Evolutionary conservation across 2,888 invertebrate species (phyloP).

Genomic region (Caenorhabditis auriculariae): DNA sequence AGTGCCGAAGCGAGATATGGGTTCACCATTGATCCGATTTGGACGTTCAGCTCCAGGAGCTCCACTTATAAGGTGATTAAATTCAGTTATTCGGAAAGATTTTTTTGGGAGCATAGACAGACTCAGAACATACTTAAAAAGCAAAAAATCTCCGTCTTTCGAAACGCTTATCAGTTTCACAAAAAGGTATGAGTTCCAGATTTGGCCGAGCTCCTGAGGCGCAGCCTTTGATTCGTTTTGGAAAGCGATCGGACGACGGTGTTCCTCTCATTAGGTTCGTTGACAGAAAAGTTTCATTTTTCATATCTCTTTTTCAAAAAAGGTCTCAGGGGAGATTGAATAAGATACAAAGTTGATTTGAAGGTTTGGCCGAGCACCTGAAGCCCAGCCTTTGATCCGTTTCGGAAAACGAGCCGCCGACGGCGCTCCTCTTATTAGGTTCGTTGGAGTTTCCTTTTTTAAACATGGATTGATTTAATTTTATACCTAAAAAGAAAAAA

Average conservation of each 20-base stretch:
- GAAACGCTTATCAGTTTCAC: too few relatives aligned
- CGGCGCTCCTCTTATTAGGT: constrained; percentile 27
- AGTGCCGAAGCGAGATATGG: too few relatives aligned
- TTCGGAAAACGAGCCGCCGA: constrained; percentile 38
- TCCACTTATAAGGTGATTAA: too few relatives aligned
- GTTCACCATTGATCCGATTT: too few relatives aligned
- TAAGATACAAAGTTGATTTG: not conserved
- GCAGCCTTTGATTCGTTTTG: constrained; percentile 52
- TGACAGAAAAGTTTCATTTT: not conserved
- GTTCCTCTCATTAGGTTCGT: constrained; percentile 33
- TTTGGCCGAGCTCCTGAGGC: not conserved
- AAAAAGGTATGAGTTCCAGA: not conserved
- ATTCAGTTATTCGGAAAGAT: too few relatives aligned
- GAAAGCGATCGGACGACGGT: constrained; percentile 43
- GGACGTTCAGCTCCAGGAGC: too few relatives aligned
- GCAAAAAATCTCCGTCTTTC: too few relatives aligned
- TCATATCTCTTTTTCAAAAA: too few relatives aligned
- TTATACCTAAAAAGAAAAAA: too few relatives aligned
- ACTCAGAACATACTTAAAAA: too few relatives aligned
- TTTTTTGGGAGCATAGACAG: too few relatives aligned
- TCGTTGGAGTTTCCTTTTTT: not conserved
- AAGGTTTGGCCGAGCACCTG: constrained; percentile 27
- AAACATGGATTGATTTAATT: not conserved
- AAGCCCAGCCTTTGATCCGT: constrained; percentile 47
- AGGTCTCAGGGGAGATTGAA: too few relatives aligned